Base-by-base conservation (phyloP, 2,113 vertebrate genomes). In the Lophura nycthemera region DNA sequence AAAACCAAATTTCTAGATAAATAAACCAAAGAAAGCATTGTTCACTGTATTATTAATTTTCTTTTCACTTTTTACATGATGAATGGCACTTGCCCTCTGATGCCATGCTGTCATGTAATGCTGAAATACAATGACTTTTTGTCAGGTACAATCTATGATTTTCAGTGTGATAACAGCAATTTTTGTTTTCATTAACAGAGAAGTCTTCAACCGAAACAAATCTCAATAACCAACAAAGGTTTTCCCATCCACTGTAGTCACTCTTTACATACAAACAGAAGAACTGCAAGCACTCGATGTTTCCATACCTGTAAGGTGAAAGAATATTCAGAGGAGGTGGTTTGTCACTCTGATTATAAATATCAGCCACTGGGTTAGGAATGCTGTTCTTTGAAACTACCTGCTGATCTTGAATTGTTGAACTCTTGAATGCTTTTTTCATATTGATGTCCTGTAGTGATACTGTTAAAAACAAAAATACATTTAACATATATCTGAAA, bases 391-490 rank as follows among this genome's bases (percentile, higher is more conserved):
- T 99, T 89, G 99, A 99, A 96, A 99, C 99, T 94, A 99, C 99
- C 97, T 99, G 99, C 97, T 99, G 99, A 97, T 99, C 99, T 95
- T 99, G 99, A 57, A 97, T 96, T 75, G 98, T 99, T 38, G 98
- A 99, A 97, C 99, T 99, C 97, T 99, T 99, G 95, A 99, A 99
- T 54, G 99, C 99, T 96, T 99, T 99, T 86, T 99, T 99, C 99
- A 99, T 99, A 97, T 99, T 99, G 96, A 99, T 99, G 79, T 99
- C 99, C 97, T 99, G 99, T 25, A 99, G 97, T 10, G 99, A 99
- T 77, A 99, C 99, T 99, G 78, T 97, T 83, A 57, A 72, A 93
- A 95, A 86, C 38, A 87, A 63, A 94, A 89, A 83, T 1, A 36
- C 8, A 48, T 75, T 93, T 84, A 78, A 29, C 34, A 77, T 4